Base-by-base conservation (phyloP, 2,797 vertebrate genomes). In the Neostethus bicornis region DNA sequence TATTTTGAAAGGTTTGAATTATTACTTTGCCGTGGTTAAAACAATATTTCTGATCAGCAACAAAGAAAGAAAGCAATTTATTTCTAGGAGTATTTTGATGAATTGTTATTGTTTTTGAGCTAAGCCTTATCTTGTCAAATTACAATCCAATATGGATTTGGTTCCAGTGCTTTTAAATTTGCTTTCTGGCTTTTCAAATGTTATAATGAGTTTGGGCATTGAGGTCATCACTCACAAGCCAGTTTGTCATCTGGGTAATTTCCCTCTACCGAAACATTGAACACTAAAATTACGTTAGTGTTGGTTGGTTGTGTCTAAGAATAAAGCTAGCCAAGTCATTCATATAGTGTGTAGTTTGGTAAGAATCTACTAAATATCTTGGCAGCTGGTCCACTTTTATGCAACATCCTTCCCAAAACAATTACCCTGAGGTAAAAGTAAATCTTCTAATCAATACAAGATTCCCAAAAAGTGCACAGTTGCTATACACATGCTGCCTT, bases 401-500 rank as follows among this genome's bases (percentile, higher is more conserved):
- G 54, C 64, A 66, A 78, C 64, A 67, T 73, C 51, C 50, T 80
- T 79, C 71, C 66, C 66, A 63, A 78, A 86, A 84, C 45, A 31
- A 77, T 87, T 86, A 84, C 81, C 73, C 71, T 65, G 34, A 56
- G 83, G 73, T 73, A 72, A 67, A 70, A 75, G 71, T 83, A 79
- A 77, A 80, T 85, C 64, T 69, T 81, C 50, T 85, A 86, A 88
- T 87, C 79, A 85, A 87, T 85, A 70, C 81, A 85, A 86, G 83
- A 61, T 63, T 71, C 73, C 70, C 61, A 68, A 54, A 69, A 72
- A 72, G 72, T 75, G 75, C 83, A 88, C 83, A 85, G 83, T 89
- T 89, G 87, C 77, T 61, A 32, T 77, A 81, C 87, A 85, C 81
- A 66, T 90, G 86, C 84, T 83, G 65, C 57, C 79, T 85, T 87